Evolutionary conservation across 2,888 invertebrate genomes (phyloP).

Genomic region (Neoascia interrupta): DNA sequence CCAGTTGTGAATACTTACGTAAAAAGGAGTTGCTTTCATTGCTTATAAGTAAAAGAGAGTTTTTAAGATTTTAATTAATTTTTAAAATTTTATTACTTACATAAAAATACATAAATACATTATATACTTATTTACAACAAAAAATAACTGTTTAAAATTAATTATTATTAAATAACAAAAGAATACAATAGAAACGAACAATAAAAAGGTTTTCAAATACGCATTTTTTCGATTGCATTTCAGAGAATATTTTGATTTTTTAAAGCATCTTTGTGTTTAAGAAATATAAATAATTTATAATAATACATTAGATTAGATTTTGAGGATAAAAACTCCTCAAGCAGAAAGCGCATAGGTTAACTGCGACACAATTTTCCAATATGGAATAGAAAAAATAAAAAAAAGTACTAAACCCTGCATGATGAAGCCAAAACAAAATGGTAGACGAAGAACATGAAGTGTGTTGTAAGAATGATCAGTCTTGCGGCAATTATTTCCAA

Average conservation of each 20-base stretch:
- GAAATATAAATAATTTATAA: conserved; percentile 34
- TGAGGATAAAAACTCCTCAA: conserved; percentile 66
- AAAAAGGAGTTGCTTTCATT: too few relatives aligned
- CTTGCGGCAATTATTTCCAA: conserved; percentile 51
- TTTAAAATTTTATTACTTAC: conserved; percentile 42
- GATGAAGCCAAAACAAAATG: conserved; percentile 25
- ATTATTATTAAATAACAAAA: conserved; percentile 24
- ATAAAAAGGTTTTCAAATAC: conserved; percentile 1
- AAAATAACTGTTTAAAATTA: conserved; percentile 4
- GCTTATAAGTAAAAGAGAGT: too few relatives aligned
- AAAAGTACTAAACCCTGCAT: conserved; percentile 26
- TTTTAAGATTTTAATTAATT: conserved; percentile 8
- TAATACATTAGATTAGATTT: conserved; percentile 56
- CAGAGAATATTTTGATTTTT: too few relatives aligned
- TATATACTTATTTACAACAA: conserved; percentile 34
- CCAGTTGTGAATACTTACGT: too few relatives aligned
- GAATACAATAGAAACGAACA: conserved; percentile 16
- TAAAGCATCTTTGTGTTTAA: conserved; percentile 4
- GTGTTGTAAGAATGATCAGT: conserved; percentile 62
- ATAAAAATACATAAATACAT: conserved; percentile 47
- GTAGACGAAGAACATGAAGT: conserved; percentile 3
- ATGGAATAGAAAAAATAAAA: conserved; percentile 55
- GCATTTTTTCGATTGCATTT: conserved; percentile 6
- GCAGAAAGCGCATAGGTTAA: conserved; percentile 54
- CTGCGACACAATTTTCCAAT: conserved; percentile 59